phyloP scores from a whole-genome alignment of 35 echinoderm and acorn worm species.

The Hemicentrotus pulcherrimus region DNA sequence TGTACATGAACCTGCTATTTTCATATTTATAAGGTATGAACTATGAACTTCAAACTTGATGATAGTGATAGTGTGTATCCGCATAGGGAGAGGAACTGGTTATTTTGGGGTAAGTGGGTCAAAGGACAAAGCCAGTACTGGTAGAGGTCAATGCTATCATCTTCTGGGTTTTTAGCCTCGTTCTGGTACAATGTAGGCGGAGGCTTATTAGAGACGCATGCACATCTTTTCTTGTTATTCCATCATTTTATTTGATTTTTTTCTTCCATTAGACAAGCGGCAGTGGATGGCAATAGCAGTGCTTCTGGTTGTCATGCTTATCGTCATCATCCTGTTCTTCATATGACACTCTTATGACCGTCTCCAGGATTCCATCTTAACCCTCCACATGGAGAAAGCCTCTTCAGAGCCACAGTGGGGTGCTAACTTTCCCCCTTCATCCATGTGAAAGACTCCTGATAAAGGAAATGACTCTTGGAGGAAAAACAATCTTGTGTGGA shows the following conservation, averaged over 20 bases:
- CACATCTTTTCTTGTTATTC: too few species aligned
- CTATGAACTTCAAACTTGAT: too few species aligned
- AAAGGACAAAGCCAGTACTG: too few species aligned
- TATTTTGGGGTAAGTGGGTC: too few species aligned
- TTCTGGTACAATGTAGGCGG: too few species aligned
- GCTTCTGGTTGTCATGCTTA: slow-evolving; percentile 76
- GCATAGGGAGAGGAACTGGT: too few species aligned
- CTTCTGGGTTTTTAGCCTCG: too few species aligned
- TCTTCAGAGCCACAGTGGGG: not conserved
- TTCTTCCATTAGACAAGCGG: slow-evolving; percentile 68
- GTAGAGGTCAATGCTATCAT: too few species aligned
- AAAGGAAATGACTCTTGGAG: not conserved
- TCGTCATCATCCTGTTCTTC: slow-evolving; percentile 87
- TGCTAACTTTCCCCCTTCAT: not conserved
- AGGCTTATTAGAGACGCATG: too few species aligned
- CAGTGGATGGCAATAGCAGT: slow-evolving; percentile 90
- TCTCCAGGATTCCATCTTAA: not conserved
- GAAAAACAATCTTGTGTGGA: not conserved
- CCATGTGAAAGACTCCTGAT: not conserved
- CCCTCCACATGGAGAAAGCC: not conserved
- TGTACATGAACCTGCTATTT: too few species aligned
- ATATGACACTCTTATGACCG: slow-evolving; percentile 44
- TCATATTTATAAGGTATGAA: too few species aligned
- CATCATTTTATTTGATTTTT: not conserved
- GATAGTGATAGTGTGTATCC: too few species aligned